Percentiles rank a stretch among this genome's conserved stretches.
These are phyloP conservation scores for Dissostichus mawsoni DNA, from an alignment of 2,113 vertebrate species.

Conservation along the genomic window DNA sequence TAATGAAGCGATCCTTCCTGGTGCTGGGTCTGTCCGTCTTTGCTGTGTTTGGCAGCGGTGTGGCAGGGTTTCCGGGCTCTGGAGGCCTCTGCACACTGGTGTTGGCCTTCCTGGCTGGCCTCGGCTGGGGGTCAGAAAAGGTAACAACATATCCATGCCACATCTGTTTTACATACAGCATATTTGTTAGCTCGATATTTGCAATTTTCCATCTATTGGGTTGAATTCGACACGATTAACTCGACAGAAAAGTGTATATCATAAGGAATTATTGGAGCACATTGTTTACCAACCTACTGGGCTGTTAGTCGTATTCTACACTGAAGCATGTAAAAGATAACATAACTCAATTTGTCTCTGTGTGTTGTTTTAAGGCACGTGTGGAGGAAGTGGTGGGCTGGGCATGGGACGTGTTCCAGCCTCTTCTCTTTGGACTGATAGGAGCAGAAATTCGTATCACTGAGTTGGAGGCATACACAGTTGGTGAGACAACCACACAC, in stretches of 20 bases:
- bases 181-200: not conserved
- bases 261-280: not conserved
- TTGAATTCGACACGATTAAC: not conserved
- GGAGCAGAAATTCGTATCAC: slow-evolving; percentile 91
- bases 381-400: slow-evolving; percentile 88
- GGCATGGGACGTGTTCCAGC: slow-evolving; percentile 93
- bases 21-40: slow-evolving; percentile 90
- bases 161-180: not conserved
- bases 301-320: not conserved
- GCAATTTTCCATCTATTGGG: not conserved
- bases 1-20: slow-evolving; percentile 90
- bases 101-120: slow-evolving; percentile 91
- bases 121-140: slow-evolving; percentile 91
- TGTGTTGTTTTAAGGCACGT: slow-evolving; percentile 77
- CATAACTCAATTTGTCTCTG: not conserved
- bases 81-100: slow-evolving; percentile 95
- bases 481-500: slow-evolving; percentile 86
- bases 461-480: slow-evolving; percentile 87
- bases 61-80: slow-evolving; percentile 92
- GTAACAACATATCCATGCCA: slow-evolving; percentile 65
- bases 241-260: not conserved
- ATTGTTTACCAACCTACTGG: not conserved
- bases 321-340: not conserved
- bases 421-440: slow-evolving; percentile 95
- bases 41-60: slow-evolving; percentile 89